These are phyloP conservation scores for Plemyria rubiginata DNA, from an alignment of 2,888 invertebrate genomes.

Conservation along the genomic window DNA sequence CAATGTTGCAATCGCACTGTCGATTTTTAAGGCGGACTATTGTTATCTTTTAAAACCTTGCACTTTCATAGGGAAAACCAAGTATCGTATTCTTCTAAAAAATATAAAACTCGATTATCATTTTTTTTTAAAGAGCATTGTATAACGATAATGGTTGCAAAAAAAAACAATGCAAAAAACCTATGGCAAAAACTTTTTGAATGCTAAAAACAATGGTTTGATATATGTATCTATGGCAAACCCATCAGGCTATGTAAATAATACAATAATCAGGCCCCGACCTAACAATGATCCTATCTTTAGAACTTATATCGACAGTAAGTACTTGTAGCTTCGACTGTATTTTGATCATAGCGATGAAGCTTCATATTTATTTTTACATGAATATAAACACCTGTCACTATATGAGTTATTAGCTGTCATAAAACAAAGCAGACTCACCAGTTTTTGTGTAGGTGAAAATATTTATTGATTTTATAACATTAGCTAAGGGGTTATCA, in stretches of 20 bases:
- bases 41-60: background rate
- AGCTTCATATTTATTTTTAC: conserved; percentile 9
- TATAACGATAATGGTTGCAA: too few species aligned
- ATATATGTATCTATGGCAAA: conserved; percentile 4
- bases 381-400: conserved; percentile 14
- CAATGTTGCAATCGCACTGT: background rate
- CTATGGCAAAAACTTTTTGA: too few species aligned
- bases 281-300: conserved; percentile 8
- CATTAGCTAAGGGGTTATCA: too few species aligned
- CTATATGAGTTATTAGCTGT: conserved; percentile 45
- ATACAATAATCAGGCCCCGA: conserved; percentile 10
- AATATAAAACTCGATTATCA: too few species aligned
- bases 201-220: too few species aligned
- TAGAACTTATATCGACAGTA: conserved; percentile 12
- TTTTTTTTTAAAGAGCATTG: too few species aligned
- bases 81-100: too few species aligned
- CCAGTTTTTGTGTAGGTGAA: conserved; percentile 8
- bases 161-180: too few species aligned
- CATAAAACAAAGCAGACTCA: conserved; percentile 53
- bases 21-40: background rate
- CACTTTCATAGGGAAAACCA: too few species aligned
- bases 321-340: conserved; percentile 7
- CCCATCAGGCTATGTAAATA: background rate
- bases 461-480: conserved; percentile 9
- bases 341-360: conserved; percentile 13